Base-by-base conservation (phyloP, 2,797 vertebrate species). In the Gadopsis bispinosus region DNA sequence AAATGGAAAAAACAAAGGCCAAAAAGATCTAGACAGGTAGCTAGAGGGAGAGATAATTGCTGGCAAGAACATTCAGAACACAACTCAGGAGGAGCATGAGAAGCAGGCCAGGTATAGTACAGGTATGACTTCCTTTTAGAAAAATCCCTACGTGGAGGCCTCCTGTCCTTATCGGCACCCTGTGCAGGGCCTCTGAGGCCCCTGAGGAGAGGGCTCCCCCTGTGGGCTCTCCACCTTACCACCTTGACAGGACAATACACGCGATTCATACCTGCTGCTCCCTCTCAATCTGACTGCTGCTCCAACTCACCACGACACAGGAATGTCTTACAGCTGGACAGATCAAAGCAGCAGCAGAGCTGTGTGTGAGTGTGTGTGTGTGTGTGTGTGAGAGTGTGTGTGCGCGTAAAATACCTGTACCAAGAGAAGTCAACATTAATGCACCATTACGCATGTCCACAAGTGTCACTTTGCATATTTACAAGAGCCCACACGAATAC, bases 161-260 rank as follows among this genome's bases (percentile, higher is more conserved):
- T 76, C 79, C 67, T 71, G 71, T 80, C 47, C 31, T 55, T 81
- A 85, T 78, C 51, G 35, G 83, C 84, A 69, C 82, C 85, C 83
- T 76, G 33, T 35, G 13, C 31, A 67, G 67, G 83, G 79, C 83
- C 88, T 82, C 86, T 13, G 50, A 68, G 81, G 87, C 53, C 80
- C 66, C 76, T 50, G 43, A 55, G 79, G 69, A 69, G 83, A 79
- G 75, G 86, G 45, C 68, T 83, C 83, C 83, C 85, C 33, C 50
- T 73, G 70, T 79, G 78, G 73, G 83, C 58, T 72, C 75, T 75
- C 58, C 81, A 83, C 68, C 83, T 45, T 73, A 69, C 83, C 64
- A 81, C 82, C 82, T 80, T 50, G 31, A 79, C 68, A 81, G 66
- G 79, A 94, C 93, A 93, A 93, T 93, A 85, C 81, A 81, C 53